Evolutionary conservation across 2,888 invertebrate species (phyloP).

Genomic region (Archips crataeganus): DNA sequence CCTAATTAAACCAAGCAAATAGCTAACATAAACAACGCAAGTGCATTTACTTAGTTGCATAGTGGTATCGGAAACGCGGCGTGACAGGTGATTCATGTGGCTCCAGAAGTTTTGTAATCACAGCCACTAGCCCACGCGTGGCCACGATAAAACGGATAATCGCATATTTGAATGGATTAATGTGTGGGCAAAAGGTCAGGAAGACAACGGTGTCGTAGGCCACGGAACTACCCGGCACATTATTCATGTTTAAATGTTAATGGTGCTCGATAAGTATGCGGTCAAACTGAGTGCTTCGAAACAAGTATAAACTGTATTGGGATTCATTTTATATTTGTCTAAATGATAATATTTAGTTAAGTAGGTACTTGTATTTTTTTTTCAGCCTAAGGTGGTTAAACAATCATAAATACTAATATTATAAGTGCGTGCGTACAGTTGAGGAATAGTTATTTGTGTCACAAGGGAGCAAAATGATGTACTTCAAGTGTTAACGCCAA

Average conservation of each 20-base stretch:
- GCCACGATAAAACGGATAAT: conserved; percentile 47
- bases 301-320: conserved; percentile 46
- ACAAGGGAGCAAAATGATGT: too few species aligned
- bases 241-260: conserved; percentile 56
- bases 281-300: conserved; percentile 46
- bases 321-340: conserved; percentile 27
- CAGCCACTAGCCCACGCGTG: conserved; percentile 33
- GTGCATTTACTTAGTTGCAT: conserved; percentile 11
- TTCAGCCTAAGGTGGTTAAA: too few species aligned
- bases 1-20: neutral
- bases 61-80: conserved; percentile 24
- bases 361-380: too few species aligned
- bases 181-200: conserved; percentile 49
- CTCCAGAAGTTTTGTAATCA: conserved; percentile 37
- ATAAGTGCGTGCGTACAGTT: too few species aligned
- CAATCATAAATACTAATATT: too few species aligned
- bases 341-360: conserved; percentile 7
- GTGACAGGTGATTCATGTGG: conserved; percentile 35
- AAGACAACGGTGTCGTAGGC: conserved; percentile 46
- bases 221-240: conserved; percentile 47
- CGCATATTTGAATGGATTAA: conserved; percentile 49
- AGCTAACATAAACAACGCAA: neutral
- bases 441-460: too few species aligned
- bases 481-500: too few species aligned
- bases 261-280: conserved; percentile 51